phyloP scores from a whole-genome alignment of 2,797 vertebrate species.

The Rachycentron canadum region DNA sequence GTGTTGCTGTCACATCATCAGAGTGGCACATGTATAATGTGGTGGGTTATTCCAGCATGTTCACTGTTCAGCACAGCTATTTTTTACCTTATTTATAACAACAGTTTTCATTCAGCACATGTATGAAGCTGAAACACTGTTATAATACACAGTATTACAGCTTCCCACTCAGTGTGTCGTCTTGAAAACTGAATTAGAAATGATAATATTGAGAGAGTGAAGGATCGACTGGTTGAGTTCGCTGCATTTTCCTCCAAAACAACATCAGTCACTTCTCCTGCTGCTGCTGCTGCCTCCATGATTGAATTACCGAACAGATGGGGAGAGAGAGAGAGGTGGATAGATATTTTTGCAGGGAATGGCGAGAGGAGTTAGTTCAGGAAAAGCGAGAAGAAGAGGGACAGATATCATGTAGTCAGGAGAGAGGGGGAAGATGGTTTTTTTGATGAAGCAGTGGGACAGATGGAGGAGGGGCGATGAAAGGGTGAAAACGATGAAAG shows the following conservation, averaged over 20 bases:
- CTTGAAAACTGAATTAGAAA: conserved; percentile 42
- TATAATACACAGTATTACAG: conserved; percentile 7
- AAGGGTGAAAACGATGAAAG: conserved; percentile 48
- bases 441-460: conserved; percentile 38
- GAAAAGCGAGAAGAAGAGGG: not conserved
- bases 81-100: too few species aligned
- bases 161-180: conserved; percentile 27
- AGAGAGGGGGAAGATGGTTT: conserved; percentile 9
- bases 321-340: conserved; percentile 20
- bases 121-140: not conserved
- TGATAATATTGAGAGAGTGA: conserved; percentile 40
- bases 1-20: not conserved
- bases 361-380: conserved; percentile 16
- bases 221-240: conserved; percentile 30
- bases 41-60: not conserved
- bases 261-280: conserved; percentile 68
- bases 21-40: not conserved
- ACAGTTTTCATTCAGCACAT: not conserved
- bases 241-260: conserved; percentile 60
- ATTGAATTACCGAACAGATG: conserved; percentile 76
- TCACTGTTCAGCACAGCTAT: not conserved
- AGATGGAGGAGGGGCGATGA: conserved; percentile 29
- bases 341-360: conserved; percentile 40
- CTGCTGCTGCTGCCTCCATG: conserved; percentile 56
- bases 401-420: conserved; percentile 4